Conservation (phyloP, 2,113 vertebrate genomes). For the Rhineura floridana region DNA sequence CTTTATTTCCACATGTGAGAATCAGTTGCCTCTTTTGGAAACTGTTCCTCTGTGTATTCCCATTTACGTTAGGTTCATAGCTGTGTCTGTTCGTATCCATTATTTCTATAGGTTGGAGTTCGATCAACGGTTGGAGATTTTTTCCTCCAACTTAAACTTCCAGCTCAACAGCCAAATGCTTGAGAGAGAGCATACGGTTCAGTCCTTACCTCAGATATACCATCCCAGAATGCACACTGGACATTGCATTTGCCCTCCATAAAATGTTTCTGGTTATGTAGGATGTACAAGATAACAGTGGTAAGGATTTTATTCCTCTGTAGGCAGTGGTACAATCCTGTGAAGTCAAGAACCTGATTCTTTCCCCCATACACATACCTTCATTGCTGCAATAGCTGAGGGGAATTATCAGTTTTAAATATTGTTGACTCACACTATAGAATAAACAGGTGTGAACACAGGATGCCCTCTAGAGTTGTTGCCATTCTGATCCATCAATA, state of each 20-base stretch:
- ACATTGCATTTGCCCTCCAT: neutral
- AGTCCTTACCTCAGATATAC: neutral
- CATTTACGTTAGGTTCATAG: neutral
- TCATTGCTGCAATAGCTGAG: neutral
- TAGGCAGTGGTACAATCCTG: neutral
- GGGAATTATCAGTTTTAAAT: neutral
- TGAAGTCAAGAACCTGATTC: neutral
- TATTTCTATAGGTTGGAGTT: neutral
- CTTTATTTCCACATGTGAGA: neutral
- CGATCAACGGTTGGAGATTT: neutral
- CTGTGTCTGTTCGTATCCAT: neutral
- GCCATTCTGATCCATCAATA: neutral
- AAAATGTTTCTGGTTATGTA: neutral
- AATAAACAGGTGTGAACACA: neutral
- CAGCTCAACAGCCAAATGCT: neutral
- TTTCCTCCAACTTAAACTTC: neutral
- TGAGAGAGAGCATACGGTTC: neutral
- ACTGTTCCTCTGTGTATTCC: neutral
- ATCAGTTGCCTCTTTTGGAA: neutral
- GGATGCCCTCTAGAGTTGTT: too few relatives aligned
- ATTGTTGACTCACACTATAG: neutral
- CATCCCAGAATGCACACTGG: neutral
- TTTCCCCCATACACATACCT: neutral
- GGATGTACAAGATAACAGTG: neutral
- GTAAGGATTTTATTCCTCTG: neutral